Evolutionary conservation across 2,113 vertebrate species (phyloP).

Genomic region (Sarotherodon lohbergeri): DNA sequence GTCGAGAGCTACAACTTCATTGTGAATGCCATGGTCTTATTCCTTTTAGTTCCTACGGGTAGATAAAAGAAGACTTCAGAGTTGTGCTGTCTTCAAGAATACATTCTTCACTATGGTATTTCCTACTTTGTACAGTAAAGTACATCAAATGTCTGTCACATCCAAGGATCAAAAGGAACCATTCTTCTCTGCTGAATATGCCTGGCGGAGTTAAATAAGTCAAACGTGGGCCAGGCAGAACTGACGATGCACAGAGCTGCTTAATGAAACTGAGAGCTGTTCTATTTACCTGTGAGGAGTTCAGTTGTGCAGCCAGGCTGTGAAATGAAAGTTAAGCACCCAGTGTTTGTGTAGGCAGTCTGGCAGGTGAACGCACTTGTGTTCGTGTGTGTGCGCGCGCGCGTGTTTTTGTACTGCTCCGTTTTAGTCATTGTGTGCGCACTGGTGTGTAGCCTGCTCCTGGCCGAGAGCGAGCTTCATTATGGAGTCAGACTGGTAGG

Average conservation of each 20-base stretch:
- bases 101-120: not conserved
- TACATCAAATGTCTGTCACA: conserved; percentile 14
- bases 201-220: conserved; percentile 19
- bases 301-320: conserved; percentile 10
- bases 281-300: conserved; percentile 44
- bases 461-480: conserved; percentile 36
- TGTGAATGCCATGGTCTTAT: not conserved
- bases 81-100: not conserved
- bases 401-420: not conserved
- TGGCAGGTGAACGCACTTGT: conserved; percentile 6
- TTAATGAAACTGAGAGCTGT: conserved; percentile 41
- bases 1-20: not conserved
- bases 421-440: not conserved
- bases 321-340: conserved; percentile 40
- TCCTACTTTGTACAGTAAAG: not conserved
- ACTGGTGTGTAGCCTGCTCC: conserved; percentile 13
- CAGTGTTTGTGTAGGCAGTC: conserved; percentile 19
- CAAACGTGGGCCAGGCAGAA: conserved; percentile 11
- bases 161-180: conserved; percentile 1
- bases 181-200: conserved; percentile 26
- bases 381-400: not conserved
- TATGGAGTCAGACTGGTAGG: conserved; percentile 8
- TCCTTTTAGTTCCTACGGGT: not conserved
- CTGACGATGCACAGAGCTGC: conserved; percentile 6
- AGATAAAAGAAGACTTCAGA: not conserved